Conservation (phyloP, 2,888 invertebrate species). For the Camponotus fellah region DNA sequence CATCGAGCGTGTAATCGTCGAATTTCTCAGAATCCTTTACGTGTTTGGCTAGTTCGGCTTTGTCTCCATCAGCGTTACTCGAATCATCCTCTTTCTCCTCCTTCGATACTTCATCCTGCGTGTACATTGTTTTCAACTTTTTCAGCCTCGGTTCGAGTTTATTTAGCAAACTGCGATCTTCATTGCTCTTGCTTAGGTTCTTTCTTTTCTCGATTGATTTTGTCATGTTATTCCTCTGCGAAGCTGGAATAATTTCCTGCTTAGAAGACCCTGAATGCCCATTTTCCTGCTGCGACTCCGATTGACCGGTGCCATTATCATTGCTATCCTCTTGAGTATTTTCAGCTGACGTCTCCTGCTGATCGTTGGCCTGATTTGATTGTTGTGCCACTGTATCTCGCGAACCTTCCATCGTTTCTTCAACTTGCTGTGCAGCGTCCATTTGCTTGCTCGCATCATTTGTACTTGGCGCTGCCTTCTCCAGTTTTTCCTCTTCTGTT, state of each 20-base stretch:
- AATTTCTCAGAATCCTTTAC: constrained; percentile 92
- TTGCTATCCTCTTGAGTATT: constrained; percentile 88
- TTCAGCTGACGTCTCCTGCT: constrained; percentile 55
- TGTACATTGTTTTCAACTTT: constrained; percentile 88
- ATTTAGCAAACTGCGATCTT: constrained; percentile 91
- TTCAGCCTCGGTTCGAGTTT: constrained; percentile 89
- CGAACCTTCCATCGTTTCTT: constrained; percentile 84
- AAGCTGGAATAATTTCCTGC: constrained; percentile 84
- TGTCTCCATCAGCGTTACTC: constrained; percentile 84
- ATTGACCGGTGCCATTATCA: constrained; percentile 91
- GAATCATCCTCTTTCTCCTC: constrained; percentile 87
- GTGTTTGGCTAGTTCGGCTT: constrained; percentile 92
- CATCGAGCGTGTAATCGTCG: constrained; percentile 92
- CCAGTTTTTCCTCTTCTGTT: constrained; percentile 85
- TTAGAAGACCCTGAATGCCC: constrained; percentile 89
- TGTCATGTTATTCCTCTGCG: constrained; percentile 82
- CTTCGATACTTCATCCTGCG: constrained; percentile 86
- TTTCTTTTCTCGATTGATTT: constrained; percentile 88
- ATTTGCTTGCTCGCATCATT: constrained; percentile 83
- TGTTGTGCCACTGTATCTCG: constrained; percentile 82
- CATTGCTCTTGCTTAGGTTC: constrained; percentile 92
- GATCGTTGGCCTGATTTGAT: constrained; percentile 84
- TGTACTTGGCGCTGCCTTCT: constrained; percentile 80
- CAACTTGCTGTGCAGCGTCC: constrained; percentile 87
- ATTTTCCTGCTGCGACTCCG: constrained; percentile 90